Evolutionary conservation across 2,113 vertebrate species (phyloP), one percentile per base, ranked within the genome.

Genomic region (Brienomyrus longianalis): DNA sequence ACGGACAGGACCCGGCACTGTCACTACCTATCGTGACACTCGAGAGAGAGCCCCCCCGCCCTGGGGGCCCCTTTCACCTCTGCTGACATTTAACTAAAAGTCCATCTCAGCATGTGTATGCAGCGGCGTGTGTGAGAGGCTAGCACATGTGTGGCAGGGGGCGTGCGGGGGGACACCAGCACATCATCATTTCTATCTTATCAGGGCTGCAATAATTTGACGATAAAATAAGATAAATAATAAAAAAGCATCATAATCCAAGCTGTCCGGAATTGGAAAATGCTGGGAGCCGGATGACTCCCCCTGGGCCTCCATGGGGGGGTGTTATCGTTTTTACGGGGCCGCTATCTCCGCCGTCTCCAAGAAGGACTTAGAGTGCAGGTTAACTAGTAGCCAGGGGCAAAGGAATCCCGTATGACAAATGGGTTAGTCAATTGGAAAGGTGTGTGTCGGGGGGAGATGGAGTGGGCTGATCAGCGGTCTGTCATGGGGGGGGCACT

Each of bases 181-280:
- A 93, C 95, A 95, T 95, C 94, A 95, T 95, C 94, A 95, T 94
- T 93, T 96, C 93, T 94, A 95, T 96, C 95, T 96, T 96, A 96
- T 96, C 95, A 50, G 94, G 89, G 84, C 93, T 77, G 95, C 96
- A 96, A 97, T 97, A 97, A 97, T 97, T 96, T 96, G 94, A 95
- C 95, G 96, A 97, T 96, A 95, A 95, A 96, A 96, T 96, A 95
- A 95, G 94, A 96, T 96, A 96, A 96, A 95, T 94, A 95, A 96
- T 95, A 94, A 94, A 94, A 96, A 96, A 95, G 96, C 96, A 92
- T 94, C 94, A 95, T 97, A 97, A 97, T 98, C 97, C 96, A 88
- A 94, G 94, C 93, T 93, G 94, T 95, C 95, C 96, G 96, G 96
- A 97, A 97, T 97, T 96, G 97, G 97, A 97, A 98, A 97, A 96